These are phyloP conservation scores for Eupelmus urozonus DNA, from an alignment of 2,888 invertebrate genomes.

Conservation along the genomic window DNA sequence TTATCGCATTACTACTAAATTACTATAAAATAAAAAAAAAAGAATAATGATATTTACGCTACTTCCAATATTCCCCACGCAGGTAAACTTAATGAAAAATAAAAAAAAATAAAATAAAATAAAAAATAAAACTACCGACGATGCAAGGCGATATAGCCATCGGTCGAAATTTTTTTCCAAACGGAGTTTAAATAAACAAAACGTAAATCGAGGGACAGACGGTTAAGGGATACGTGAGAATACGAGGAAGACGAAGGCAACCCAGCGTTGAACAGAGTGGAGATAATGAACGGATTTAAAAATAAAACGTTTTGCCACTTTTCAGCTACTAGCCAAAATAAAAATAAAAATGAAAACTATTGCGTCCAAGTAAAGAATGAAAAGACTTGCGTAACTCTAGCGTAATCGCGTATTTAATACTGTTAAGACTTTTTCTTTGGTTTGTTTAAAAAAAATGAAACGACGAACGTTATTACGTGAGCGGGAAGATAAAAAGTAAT, in stretches of 20 bases:
- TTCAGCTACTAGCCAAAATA: slow-evolving; percentile 65
- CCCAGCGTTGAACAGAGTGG: background rate
- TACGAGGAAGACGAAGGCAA: background rate
- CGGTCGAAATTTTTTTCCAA: slow-evolving; percentile 53
- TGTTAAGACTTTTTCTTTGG: slow-evolving; percentile 62
- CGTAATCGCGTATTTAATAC: slow-evolving; percentile 61
- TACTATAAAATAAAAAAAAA: slow-evolving; percentile 70
- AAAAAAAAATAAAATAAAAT: slow-evolving; percentile 54
- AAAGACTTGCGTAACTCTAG: slow-evolving; percentile 65
- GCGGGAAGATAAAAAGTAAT: background rate
- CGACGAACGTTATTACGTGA: slow-evolving; percentile 17
- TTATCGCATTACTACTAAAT: slow-evolving; percentile 76
- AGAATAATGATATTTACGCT: slow-evolving; percentile 69
- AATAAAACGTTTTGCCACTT: slow-evolving; percentile 57
- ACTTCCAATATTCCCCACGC: slow-evolving; percentile 68
- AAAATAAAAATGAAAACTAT: slow-evolving; percentile 66
- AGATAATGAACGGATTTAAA: background rate
- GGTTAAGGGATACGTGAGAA: background rate
- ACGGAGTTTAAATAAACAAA: slow-evolving; percentile 28
- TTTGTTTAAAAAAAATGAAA: slow-evolving; percentile 38
- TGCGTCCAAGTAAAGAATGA: slow-evolving; percentile 72
- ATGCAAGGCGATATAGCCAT: slow-evolving; percentile 62
- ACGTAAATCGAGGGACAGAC: background rate
- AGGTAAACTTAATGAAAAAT: slow-evolving; percentile 65
- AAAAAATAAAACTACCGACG: slow-evolving; percentile 59